Evolutionary conservation across 2,797 vertebrate genomes (phyloP).

Genomic region (Silurus lanzhouensis): DNA sequence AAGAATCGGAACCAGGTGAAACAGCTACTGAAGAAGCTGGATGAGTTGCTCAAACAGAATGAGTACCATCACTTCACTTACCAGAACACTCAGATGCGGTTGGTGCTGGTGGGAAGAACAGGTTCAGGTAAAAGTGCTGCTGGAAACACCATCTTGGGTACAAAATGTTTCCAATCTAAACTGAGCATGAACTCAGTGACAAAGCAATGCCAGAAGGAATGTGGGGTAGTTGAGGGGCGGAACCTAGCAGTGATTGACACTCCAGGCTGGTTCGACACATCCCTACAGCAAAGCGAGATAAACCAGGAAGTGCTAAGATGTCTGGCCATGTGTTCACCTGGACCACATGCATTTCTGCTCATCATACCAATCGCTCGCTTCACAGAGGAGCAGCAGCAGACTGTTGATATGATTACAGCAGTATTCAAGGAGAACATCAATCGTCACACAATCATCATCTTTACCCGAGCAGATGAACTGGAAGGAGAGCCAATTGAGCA

Average conservation of each 20-base stretch:
- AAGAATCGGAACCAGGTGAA: no score
- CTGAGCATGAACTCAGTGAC: conserved; percentile 44
- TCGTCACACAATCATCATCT: conserved; percentile 49
- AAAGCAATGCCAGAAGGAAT: conserved; percentile 16
- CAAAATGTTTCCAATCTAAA: neutral
- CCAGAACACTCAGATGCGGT: neutral
- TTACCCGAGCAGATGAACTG: conserved; percentile 21
- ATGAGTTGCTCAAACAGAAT: no score
- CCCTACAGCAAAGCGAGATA: neutral
- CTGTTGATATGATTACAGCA: conserved; percentile 23
- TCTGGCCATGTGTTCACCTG: conserved; percentile 44
- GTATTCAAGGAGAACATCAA: conserved; percentile 35
- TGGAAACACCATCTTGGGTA: conserved; percentile 60
- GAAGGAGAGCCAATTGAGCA: neutral
- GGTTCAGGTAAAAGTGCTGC: conserved; percentile 65
- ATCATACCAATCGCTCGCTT: conserved; percentile 45
- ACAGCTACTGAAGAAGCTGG: no score
- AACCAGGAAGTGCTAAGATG: conserved; percentile 20
- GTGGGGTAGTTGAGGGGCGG: neutral
- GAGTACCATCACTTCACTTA: conserved; percentile 22
- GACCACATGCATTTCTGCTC: conserved; percentile 54
- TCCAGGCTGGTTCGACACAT: conserved; percentile 58
- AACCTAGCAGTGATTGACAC: conserved; percentile 55
- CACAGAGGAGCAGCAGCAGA: conserved; percentile 44
- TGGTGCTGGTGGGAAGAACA: conserved; percentile 64